phyloP scores from a whole-genome alignment of 2,888 invertebrate genomes.

The Caenorhabditis zanzibari region DNA sequence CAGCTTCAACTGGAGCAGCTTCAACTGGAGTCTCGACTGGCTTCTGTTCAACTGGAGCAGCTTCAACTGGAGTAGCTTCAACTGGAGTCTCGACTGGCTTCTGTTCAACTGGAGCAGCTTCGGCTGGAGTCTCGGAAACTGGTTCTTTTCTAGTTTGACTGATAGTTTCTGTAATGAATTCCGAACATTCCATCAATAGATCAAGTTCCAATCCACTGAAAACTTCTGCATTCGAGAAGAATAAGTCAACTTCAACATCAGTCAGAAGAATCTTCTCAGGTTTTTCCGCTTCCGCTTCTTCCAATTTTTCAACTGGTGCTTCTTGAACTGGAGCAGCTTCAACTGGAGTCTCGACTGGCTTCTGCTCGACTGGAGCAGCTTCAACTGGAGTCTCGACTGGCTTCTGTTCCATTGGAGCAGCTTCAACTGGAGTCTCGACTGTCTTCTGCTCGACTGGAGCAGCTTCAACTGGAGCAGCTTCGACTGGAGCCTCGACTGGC shows the following conservation, averaged over 20 bases:
- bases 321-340: conserved; percentile 19
- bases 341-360: conserved; percentile 24
- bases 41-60: conserved; percentile 3
- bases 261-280: not conserved
- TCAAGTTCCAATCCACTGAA: conserved; percentile 20
- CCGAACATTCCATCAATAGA: conserved; percentile 22
- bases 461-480: conserved; percentile 12
- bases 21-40: conserved; percentile 26
- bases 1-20: conserved; percentile 2
- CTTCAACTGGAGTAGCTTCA: conserved; percentile 1
- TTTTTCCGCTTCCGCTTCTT: conserved; percentile 14
- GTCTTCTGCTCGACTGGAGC: not conserved
- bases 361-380: not conserved
- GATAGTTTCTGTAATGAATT: not conserved
- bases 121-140: not conserved
- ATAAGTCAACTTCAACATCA: conserved; percentile 8
- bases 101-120: conserved; percentile 26
- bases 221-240: conserved; percentile 22
- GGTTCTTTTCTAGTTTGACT: too few relatives aligned
- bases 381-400: too few relatives aligned
- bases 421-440: too few relatives aligned
- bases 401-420: too few relatives aligned
- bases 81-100: not conserved
- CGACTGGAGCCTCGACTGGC: conserved; percentile 1
- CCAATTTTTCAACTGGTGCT: not conserved